A percentile compares a stretch with the other conserved stretches of the same genome.
These are phyloP conservation scores for Micromesistius poutassou DNA, from an alignment of 2,797 vertebrate genomes.

Conservation along the genomic window DNA sequence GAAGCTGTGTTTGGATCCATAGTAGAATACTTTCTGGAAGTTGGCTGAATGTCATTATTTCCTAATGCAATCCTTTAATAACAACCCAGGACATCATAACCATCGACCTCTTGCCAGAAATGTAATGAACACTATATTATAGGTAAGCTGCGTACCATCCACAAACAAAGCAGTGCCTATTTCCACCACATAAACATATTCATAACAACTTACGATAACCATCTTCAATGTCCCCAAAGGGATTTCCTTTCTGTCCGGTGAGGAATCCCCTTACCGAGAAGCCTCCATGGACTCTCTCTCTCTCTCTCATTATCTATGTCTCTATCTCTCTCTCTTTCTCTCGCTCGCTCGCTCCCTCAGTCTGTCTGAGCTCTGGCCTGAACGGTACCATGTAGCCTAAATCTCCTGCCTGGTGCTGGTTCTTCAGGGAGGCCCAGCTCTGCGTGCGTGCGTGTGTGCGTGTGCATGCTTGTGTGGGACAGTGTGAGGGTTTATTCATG, in stretches of 20 bases:
- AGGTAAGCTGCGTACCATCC: not conserved
- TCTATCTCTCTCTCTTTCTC: not conserved
- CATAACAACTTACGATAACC: not conserved
- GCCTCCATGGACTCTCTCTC: not conserved
- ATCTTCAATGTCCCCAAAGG: not conserved
- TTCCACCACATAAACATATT: not conserved
- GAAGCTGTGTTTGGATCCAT: not conserved
- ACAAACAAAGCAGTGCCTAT: not conserved
- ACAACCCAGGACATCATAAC: not conserved
- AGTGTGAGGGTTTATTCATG: not conserved
- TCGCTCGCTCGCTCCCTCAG: too few relatives aligned
- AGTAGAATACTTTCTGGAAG: not conserved
- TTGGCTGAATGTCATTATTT: not conserved
- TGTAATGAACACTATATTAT: not conserved
- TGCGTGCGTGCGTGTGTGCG: not conserved
- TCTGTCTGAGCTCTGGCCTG: conserved; percentile 39
- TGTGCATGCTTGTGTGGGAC: not conserved
- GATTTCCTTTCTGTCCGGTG: not conserved
- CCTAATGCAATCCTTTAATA: not conserved
- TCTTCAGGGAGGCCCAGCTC: not conserved
- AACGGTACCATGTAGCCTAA: not conserved
- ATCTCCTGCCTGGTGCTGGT: conserved; percentile 51
- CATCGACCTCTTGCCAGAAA: not conserved
- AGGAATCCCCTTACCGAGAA: not conserved
- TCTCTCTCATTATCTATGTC: not conserved